Conservation (phyloP, 1,140 invertebrate species). For the Camponotus vicinus region DNA sequence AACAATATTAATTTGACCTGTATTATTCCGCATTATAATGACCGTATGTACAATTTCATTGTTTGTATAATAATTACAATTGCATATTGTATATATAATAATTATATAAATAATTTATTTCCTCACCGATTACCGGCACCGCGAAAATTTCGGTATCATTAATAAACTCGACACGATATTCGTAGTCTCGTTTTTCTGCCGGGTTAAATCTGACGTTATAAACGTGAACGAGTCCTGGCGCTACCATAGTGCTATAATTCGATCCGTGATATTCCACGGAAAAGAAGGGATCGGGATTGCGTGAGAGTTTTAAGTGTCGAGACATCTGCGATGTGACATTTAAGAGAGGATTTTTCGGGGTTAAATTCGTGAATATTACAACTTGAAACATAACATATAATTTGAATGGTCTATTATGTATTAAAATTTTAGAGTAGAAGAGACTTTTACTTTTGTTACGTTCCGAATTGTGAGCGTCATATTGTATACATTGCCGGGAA, state of each 20-base stretch:
- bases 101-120: slow-evolving; percentile 18
- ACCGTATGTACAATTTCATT: not conserved
- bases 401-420: not conserved
- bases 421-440: not conserved
- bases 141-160: slow-evolving; percentile 76
- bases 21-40: not conserved
- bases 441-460: slow-evolving; percentile 55
- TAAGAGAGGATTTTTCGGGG: slow-evolving; percentile 12
- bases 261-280: slow-evolving; percentile 75
- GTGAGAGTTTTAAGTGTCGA: slow-evolving; percentile 73
- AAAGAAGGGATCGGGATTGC: slow-evolving; percentile 77
- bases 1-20: slow-evolving; percentile 30
- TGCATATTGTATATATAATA: too few species aligned
- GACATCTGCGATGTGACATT: slow-evolving; percentile 72
- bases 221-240: slow-evolving; percentile 81
- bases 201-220: slow-evolving; percentile 81
- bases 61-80: not conserved
- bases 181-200: slow-evolving; percentile 79
- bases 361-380: slow-evolving; percentile 32
- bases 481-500: slow-evolving; percentile 75
- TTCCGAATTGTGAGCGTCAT: slow-evolving; percentile 81
- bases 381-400: not conserved
- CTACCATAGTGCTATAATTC: slow-evolving; percentile 76
- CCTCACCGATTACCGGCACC: slow-evolving; percentile 79
- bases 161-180: slow-evolving; percentile 77